These are phyloP conservation scores for Gasteruption jaculator DNA, from an alignment of 2,888 invertebrate genomes.

Conservation along the genomic window DNA sequence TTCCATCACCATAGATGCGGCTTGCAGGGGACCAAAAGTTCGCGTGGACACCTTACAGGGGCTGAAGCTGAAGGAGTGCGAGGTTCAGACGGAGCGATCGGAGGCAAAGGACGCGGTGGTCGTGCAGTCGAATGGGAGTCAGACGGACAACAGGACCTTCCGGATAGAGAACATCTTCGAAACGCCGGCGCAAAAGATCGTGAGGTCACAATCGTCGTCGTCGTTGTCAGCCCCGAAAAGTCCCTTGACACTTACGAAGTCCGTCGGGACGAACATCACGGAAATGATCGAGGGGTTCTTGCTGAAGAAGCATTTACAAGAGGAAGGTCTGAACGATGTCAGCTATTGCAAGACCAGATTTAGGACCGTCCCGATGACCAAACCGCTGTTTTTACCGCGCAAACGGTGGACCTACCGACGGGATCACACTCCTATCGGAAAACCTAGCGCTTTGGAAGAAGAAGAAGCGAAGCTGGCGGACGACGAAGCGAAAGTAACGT, in stretches of 20 bases:
- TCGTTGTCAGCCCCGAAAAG: constrained; percentile 22
- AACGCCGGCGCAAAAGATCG: constrained; percentile 26
- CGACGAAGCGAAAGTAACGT: too few relatives aligned
- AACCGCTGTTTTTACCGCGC: too few relatives aligned
- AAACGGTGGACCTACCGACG: too few relatives aligned
- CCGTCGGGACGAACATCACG: constrained; percentile 31
- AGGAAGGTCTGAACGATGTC: too few relatives aligned
- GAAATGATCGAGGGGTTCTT: too few relatives aligned
- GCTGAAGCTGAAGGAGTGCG: constrained; percentile 25
- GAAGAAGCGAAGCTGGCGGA: too few relatives aligned
- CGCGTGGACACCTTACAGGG: constrained; percentile 28
- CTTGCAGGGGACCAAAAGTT: constrained; percentile 35
- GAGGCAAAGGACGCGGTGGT: constrained; percentile 21
- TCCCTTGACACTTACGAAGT: constrained; percentile 35
- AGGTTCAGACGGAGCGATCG: constrained; percentile 33
- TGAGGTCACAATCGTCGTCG: constrained; percentile 17
- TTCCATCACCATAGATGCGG: constrained; percentile 39
- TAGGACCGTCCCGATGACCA: too few relatives aligned
- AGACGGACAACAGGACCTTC: constrained; percentile 34
- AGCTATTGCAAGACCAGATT: too few relatives aligned
- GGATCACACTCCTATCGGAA: too few relatives aligned
- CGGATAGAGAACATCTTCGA: constrained; percentile 40
- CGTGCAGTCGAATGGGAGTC: constrained; percentile 24
- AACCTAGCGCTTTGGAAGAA: too few relatives aligned
- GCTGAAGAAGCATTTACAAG: too few relatives aligned